Evolutionary conservation across 2,797 vertebrate species (phyloP), one percentile per base, ranked within the genome.

Genomic region (Coranthus polyacanthus): DNA sequence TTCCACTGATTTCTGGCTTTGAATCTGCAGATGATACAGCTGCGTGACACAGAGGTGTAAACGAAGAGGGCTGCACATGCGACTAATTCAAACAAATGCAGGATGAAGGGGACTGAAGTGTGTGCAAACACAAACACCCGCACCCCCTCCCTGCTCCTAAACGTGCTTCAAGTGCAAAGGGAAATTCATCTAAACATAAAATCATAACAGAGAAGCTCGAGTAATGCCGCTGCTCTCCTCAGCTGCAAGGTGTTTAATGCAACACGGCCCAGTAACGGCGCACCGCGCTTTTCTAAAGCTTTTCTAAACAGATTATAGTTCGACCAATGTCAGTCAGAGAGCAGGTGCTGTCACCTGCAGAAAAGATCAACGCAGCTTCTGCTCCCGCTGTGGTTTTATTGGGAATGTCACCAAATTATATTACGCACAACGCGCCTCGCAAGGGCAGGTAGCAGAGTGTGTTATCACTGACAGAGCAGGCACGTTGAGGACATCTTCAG

Each of bases 271-370:
- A 20, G 18, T 7, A 12, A 8, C 43, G 2, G 3, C 12, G 2
- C n/a, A n/a, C n/a, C n/a, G 24, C 8, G 24, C 8, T 26, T 26
- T 26, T 7, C 24, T 26, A 26, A 26, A 26, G 24, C n/a, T 26
- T 26, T 26, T 26, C 24, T 2, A 26, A 6, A 5, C 24, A 26
- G 5, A 26, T 26, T 26, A 26, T 26, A 26, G 24, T 7, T 26
- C 10, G 10, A 9, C 37, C 16, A 53, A 2, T 24, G 11, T 21
- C 26, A 8, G n/a, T 5, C 29, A 29, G 6, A 26, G 13, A 43
- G 3, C 47, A 58, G 53, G 44, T 39, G 34, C 45, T 63, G 66
- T 78, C 55, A 70, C 50, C 56, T 78, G 76, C 61, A 46, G 21
- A 17, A 6, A 26, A 57, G 5, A 18, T 0, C 17, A 41, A 53